phyloP scores from a whole-genome alignment of 2,888 invertebrate genomes.

The Toxonevra muliebris region DNA sequence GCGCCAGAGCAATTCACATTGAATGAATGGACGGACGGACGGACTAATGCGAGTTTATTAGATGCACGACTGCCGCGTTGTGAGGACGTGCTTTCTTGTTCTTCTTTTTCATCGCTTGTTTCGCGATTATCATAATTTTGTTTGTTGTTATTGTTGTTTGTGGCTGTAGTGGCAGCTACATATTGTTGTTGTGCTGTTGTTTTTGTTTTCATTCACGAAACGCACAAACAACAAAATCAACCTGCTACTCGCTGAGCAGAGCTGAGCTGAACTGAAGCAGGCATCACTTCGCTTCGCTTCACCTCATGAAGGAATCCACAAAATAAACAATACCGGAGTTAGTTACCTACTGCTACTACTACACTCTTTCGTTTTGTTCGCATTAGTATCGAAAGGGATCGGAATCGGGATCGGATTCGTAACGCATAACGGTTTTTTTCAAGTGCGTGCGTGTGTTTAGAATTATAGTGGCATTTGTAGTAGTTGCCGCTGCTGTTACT shows the following conservation, averaged over 20 bases:
- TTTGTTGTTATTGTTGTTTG: not conserved
- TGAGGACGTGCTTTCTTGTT: slow-evolving; percentile 59
- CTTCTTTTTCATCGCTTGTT: slow-evolving; percentile 31
- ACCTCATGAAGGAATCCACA: not conserved
- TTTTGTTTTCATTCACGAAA: slow-evolving; percentile 27
- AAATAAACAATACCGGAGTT: slow-evolving; percentile 5
- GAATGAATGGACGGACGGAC: slow-evolving; percentile 45
- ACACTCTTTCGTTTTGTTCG: too few species aligned
- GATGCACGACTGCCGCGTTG: slow-evolving; percentile 66
- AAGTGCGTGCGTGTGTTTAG: slow-evolving; percentile 20
- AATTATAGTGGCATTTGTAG: slow-evolving; percentile 11
- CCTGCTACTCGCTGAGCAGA: not conserved
- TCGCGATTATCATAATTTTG: slow-evolving; percentile 12
- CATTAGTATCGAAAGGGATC: too few species aligned
- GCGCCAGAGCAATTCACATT: slow-evolving; percentile 36
- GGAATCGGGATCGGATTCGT: slow-evolving; percentile 31
- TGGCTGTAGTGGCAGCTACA: slow-evolving; percentile 14
- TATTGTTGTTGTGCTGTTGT: slow-evolving; percentile 8
- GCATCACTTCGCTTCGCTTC: too few species aligned
- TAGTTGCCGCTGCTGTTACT: slow-evolving; percentile 25
- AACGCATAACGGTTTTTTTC: slow-evolving; percentile 35
- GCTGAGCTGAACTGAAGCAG: not conserved
- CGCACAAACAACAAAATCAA: slow-evolving; percentile 6
- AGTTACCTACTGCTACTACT: not conserved
- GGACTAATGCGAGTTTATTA: slow-evolving; percentile 64